Base-by-base conservation (phyloP, 2,113 vertebrate species). In the Paedocypris sp. region DNA sequence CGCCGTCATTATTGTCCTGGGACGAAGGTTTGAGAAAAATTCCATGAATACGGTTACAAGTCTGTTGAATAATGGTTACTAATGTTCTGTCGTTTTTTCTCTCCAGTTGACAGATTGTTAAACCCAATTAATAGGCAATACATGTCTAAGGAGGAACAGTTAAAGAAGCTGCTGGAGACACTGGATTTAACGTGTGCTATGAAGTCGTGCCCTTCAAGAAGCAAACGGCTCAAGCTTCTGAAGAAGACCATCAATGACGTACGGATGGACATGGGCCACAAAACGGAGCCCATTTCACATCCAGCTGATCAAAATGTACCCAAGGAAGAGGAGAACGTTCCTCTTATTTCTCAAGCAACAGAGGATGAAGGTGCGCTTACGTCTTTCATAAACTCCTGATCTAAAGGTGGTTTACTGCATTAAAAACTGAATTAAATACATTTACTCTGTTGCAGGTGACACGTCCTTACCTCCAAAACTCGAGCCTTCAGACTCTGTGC, bases 121-220 rank as follows among this genome's bases (percentile, higher is more conserved):
- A 90, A 79, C 75, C 92, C 93, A 3, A 77, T 85, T 51, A 91
- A 85, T 78, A 87, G 92, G 36, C 77, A 54, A 2, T 82, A 84
- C 72, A 90, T 92, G 78, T 76, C 88, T 20, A 81, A 89, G 75
- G 90, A 94, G 77, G 87, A 90, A 50, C 93, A 98, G 80, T 87
- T 98, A 60, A 85, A 83, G 74, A 88, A 89, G 67, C 79, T 98
- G 50, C 79, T 98, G 78, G 92, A 97, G 73, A 93, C 89, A 71
- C 83, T 97, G 73, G 95, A 98, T 83, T 81, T 90, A 50, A 94
- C 91, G 29, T 85, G 80, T 48, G 85, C 92, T 59, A 93, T 98
- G 93, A 98, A 93, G 81, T 89, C 91, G 70, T 92, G 94, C 41
- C 91, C 91, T 13, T 95, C 93, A 2, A 83, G 94, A 72, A 97